phyloP scores from a whole-genome alignment of 2,888 invertebrate species.

The Callimorpha dominula region DNA sequence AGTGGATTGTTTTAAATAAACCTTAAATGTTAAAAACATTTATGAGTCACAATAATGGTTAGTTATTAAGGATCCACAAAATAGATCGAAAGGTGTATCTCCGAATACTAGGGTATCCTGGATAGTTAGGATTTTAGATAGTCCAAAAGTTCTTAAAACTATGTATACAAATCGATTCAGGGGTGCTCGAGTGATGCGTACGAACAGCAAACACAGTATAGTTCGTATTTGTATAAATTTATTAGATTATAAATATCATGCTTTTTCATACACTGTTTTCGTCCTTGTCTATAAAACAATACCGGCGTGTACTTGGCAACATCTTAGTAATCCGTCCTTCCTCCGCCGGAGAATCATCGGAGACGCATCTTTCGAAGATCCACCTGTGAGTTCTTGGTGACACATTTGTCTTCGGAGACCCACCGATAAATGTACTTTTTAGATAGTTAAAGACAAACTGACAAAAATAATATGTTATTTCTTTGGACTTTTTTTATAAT shows the following conservation, averaged over 20 bases:
- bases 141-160: background rate
- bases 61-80: background rate
- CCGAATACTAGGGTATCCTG: background rate
- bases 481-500: background rate
- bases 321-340: background rate
- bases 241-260: too few relatives aligned
- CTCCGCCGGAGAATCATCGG: background rate
- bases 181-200: too few relatives aligned
- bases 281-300: background rate
- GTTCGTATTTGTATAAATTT: too few relatives aligned
- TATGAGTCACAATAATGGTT: background rate
- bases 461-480: background rate
- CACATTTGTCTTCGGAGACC: background rate
- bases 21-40: background rate
- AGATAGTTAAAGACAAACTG: background rate
- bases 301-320: background rate
- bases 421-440: background rate
- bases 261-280: too few relatives aligned
- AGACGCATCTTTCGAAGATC: background rate
- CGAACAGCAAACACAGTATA: too few relatives aligned
- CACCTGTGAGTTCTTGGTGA: background rate
- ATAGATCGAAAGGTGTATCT: background rate
- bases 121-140: background rate
- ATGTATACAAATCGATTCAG: too few relatives aligned
- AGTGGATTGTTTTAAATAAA: background rate